Percentiles rank a stretch among this genome's conserved stretches.
Evolutionary conservation across 2,888 invertebrate genomes (phyloP).

Genomic region (Nasonia oneida): DNA sequence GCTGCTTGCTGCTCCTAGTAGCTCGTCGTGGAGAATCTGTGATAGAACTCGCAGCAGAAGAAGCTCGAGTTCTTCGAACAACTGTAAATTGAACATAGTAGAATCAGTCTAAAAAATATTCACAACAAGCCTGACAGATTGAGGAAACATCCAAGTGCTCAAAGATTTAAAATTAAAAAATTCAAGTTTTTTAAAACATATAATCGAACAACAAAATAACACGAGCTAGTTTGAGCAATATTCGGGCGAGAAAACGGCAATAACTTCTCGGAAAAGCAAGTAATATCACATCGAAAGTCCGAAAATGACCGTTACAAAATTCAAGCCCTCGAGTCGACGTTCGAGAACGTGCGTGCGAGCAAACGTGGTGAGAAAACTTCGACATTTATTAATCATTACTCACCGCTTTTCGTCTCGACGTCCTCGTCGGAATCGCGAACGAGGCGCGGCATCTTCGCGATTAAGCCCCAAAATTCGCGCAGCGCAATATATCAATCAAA

Average conservation of each 20-base stretch:
- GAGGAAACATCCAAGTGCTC: not conserved
- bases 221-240: not conserved
- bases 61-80: constrained; percentile 54
- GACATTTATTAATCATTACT: constrained; percentile 33
- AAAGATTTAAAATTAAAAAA: not conserved
- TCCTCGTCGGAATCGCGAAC: constrained; percentile 62
- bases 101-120: not conserved
- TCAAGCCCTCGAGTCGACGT: not conserved
- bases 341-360: not conserved
- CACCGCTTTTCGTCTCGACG: constrained; percentile 46
- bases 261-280: not conserved
- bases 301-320: constrained; percentile 51
- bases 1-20: constrained; percentile 52
- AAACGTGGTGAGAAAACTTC: constrained; percentile 5
- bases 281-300: not conserved
- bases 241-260: not conserved
- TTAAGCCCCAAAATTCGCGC: constrained; percentile 3
- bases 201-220: not conserved
- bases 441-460: constrained; percentile 59
- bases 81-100: not conserved
- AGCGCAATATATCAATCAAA: constrained; percentile 21
- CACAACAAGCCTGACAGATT: not conserved
- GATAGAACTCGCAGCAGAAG: not conserved
- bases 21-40: constrained; percentile 57
- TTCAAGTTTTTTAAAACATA: not conserved